Evolutionary conservation across 2,113 vertebrate genomes (phyloP).

Genomic region (Probosciger aterrimus): DNA sequence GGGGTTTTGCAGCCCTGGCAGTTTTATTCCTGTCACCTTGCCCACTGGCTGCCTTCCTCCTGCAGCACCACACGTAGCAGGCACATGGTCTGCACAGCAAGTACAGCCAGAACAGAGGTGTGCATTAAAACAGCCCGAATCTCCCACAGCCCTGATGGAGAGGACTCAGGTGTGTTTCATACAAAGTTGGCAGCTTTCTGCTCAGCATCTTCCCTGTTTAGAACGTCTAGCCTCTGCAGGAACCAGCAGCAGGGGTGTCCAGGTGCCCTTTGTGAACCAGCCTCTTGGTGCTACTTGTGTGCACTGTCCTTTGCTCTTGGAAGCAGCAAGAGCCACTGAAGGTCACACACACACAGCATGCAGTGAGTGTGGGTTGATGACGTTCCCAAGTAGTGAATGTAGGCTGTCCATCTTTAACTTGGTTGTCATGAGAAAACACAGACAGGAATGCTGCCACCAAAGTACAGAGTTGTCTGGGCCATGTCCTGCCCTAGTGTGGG

Average conservation of each 20-base stretch:
- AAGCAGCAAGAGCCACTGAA: fast-evolving
- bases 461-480: fast-evolving
- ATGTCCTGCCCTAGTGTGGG: fast-evolving
- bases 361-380: fast-evolving
- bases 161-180: fast-evolving
- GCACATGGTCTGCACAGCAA: fast-evolving
- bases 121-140: fast-evolving
- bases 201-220: background rate
- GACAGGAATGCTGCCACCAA: background rate
- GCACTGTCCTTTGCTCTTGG: no score
- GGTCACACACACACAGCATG: fast-evolving
- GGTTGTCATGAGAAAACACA: fast-evolving
- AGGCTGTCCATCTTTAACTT: fast-evolving
- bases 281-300: fast-evolving
- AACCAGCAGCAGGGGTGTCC: background rate
- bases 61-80: fast-evolving
- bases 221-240: fast-evolving
- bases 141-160: fast-evolving
- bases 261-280: background rate
- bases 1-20: fast-evolving
- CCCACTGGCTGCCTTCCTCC: fast-evolving
- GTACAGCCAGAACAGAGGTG: fast-evolving
- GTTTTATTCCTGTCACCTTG: fast-evolving
- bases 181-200: fast-evolving
- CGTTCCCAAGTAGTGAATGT: background rate